These are phyloP conservation scores for Eristalis pertinax DNA, from an alignment of 2,888 invertebrate genomes.

Conservation along the genomic window DNA sequence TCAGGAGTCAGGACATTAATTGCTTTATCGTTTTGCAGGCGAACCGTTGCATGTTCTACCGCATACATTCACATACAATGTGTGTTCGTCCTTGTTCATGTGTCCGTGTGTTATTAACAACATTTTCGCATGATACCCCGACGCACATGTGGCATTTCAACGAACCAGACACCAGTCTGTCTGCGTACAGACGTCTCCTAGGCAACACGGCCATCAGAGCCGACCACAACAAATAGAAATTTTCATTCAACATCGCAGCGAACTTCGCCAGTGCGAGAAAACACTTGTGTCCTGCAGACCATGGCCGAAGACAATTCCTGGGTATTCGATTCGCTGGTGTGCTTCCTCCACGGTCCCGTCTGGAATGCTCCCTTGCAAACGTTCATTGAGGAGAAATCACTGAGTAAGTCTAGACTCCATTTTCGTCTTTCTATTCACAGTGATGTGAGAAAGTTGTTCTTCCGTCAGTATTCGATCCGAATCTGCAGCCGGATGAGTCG, in stretches of 20 bases:
- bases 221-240: constrained; percentile 38
- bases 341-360: constrained; percentile 94
- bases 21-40: background rate
- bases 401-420: constrained; percentile 85
- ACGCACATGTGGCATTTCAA: background rate
- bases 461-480: constrained; percentile 91
- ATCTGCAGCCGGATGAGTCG: constrained; percentile 84
- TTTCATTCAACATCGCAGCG: constrained; percentile 7
- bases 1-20: background rate
- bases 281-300: background rate
- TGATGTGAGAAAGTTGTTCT: background rate
- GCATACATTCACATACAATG: background rate
- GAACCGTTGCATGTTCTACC: background rate
- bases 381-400: constrained; percentile 95
- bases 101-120: background rate
- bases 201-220: background rate
- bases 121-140: background rate
- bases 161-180: background rate
- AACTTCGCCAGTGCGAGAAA: background rate
- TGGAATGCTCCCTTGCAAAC: constrained; percentile 96
- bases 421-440: too few relatives aligned
- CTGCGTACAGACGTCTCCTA: background rate
- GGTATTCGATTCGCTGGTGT: constrained; percentile 95
- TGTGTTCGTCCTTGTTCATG: background rate
- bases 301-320: constrained; percentile 88